phyloP scores from a whole-genome alignment of 2,797 vertebrate species.

The Varecia variegata region DNA sequence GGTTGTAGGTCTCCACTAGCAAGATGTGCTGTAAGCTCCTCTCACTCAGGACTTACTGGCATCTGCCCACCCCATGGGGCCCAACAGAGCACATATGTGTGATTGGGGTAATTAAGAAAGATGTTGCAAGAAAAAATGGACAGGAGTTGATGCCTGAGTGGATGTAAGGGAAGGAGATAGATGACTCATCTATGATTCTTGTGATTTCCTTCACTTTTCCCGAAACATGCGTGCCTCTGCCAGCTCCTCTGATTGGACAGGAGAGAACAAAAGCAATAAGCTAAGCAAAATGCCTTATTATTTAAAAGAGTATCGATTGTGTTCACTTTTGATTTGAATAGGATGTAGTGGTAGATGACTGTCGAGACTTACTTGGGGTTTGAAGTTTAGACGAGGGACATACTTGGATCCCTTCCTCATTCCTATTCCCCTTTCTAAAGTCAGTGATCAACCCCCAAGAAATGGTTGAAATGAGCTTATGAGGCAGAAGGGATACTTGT shows the following conservation, averaged over 20 bases:
- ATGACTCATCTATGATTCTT: conserved; percentile 66
- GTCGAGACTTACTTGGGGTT: background rate
- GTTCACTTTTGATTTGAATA: background rate
- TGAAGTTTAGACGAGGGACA: background rate
- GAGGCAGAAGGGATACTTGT: background rate
- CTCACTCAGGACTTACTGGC: background rate
- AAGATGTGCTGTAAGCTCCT: background rate
- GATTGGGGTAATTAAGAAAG: background rate
- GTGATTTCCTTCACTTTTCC: conserved; percentile 65
- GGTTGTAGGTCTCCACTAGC: background rate
- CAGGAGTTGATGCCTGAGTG: conserved; percentile 37
- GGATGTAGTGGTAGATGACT: background rate
- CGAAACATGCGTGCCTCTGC: conserved; percentile 42
- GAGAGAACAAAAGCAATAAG: conserved; percentile 29
- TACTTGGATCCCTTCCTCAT: background rate
- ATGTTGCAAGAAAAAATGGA: conserved; percentile 26
- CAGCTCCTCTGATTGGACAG: background rate
- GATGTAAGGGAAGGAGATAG: conserved; percentile 39
- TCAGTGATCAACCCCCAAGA: background rate
- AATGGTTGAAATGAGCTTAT: background rate
- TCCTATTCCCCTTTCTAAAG: background rate
- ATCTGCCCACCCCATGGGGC: background rate
- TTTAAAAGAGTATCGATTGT: background rate
- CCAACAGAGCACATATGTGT: background rate
- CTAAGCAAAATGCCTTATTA: background rate